A percentile compares a stretch with the other conserved stretches of the same genome.
phyloP scores from a whole-genome alignment of 2,888 invertebrate genomes.

The Exephanes ischioxanthus region DNA sequence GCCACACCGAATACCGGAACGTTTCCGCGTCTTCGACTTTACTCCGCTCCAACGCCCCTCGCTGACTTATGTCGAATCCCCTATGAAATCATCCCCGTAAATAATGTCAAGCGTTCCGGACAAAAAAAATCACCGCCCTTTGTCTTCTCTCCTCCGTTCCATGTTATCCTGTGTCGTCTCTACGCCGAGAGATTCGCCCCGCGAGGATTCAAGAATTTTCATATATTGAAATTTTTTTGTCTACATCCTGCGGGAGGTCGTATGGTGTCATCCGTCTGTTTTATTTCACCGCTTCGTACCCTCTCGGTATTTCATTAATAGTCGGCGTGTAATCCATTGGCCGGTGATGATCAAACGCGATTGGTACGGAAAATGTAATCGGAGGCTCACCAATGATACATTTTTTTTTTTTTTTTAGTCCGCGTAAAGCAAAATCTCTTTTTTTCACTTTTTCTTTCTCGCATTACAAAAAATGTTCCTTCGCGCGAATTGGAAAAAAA shows the following conservation, averaged over 20 bases:
- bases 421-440: background rate
- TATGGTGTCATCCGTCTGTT: background rate
- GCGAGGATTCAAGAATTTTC: conserved; percentile 10
- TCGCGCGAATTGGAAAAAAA: no score
- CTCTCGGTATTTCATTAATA: background rate
- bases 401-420: background rate
- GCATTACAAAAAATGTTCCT: background rate
- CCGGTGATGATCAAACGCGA: background rate
- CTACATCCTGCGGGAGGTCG: background rate
- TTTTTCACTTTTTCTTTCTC: background rate
- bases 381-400: background rate
- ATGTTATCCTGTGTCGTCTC: background rate
- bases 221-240: conserved; percentile 29
- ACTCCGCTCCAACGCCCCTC: conserved; percentile 5
- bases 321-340: background rate
- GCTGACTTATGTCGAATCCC: conserved; percentile 64
- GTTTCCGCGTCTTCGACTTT: conserved; percentile 37
- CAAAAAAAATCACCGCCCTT: background rate
- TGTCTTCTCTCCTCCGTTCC: background rate
- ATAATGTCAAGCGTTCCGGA: conserved; percentile 60
- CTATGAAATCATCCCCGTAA: conserved; percentile 67
- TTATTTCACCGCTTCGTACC: background rate
- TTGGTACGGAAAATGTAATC: background rate
- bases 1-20: conserved; percentile 16
- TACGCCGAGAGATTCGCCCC: background rate